These are phyloP conservation scores for Sebastes hubbsi DNA, from an alignment of 2,797 vertebrate species.

Conservation along the genomic window DNA sequence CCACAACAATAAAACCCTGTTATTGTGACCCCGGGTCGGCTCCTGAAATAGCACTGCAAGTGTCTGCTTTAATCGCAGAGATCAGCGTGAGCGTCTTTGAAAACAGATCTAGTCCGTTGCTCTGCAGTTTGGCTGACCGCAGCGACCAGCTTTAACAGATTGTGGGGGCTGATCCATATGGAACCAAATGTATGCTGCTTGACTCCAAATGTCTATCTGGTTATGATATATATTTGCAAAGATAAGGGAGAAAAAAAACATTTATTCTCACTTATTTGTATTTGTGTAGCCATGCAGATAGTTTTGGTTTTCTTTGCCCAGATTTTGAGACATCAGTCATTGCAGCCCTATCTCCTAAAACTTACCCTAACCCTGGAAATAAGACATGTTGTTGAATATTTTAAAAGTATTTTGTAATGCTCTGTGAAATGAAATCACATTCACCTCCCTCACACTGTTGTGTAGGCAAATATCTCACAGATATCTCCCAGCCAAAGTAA, in stretches of 20 bases:
- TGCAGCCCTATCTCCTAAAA: not conserved
- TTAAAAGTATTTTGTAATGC: not conserved
- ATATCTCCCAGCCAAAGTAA: not conserved
- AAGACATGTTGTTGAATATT: not conserved
- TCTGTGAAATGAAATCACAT: not conserved
- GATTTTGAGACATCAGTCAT: not conserved
- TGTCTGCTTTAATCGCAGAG: constrained; percentile 64
- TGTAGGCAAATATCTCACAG: not conserved
- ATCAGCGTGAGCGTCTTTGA: constrained; percentile 60
- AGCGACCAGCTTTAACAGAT: constrained; percentile 52
- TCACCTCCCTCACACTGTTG: not conserved
- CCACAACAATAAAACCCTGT: constrained; percentile 63
- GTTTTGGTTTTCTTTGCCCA: not conserved
- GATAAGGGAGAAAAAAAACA: not conserved
- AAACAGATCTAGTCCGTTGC: constrained; percentile 44
- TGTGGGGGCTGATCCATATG: constrained; percentile 38
- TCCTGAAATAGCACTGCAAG: constrained; percentile 62
- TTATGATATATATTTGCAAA: constrained; percentile 2
- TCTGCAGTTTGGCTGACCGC: constrained; percentile 42
- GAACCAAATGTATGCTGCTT: constrained; percentile 28
- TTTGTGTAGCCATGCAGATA: not conserved
- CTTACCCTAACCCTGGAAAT: not conserved
- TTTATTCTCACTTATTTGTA: not conserved
- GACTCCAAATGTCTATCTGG: constrained; percentile 23
- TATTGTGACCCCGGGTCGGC: constrained; percentile 52